phyloP scores from a whole-genome alignment of 30 jellyfish, hydroid and myxozoan genomes.

The Aurelia sp. region DNA sequence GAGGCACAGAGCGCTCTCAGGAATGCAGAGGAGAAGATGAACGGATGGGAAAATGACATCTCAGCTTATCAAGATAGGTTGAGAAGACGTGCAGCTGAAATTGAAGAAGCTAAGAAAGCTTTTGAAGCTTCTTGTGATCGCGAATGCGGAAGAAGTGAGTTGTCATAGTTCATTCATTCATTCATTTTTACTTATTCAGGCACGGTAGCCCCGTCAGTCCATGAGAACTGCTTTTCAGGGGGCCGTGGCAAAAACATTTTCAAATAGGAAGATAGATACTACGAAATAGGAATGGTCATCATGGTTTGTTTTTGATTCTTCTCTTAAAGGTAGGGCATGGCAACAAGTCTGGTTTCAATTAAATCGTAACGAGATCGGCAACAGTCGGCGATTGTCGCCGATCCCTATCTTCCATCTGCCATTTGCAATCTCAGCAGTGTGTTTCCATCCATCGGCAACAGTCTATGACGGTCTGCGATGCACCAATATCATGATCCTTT shows the following conservation, averaged over 20 bases:
- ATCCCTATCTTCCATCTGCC: no score
- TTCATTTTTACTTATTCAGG: no score
- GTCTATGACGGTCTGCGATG: not conserved
- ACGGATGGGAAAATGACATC: constrained; percentile 43
- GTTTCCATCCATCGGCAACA: not conserved
- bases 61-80: constrained; percentile 4
- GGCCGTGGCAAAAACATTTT: no score
- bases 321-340: no score
- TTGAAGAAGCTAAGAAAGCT: constrained; percentile 22
- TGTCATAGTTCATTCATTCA: no score
- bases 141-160: constrained; percentile 55
- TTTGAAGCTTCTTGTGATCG: not conserved
- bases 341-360: not conserved
- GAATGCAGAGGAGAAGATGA: constrained; percentile 14
- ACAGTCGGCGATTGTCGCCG: not conserved
- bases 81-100: constrained; percentile 23
- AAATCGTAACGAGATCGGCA: not conserved
- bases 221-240: no score
- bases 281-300: no score
- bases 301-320: no score
- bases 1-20: constrained; percentile 7
- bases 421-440: no score
- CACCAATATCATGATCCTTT: not conserved
- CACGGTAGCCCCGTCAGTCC: no score
- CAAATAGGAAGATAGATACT: no score